A percentile compares a stretch with the other conserved stretches of the same genome.
These are phyloP conservation scores for Pyrrhia umbra DNA, from an alignment of 2,888 invertebrate genomes.

Conservation along the genomic window DNA sequence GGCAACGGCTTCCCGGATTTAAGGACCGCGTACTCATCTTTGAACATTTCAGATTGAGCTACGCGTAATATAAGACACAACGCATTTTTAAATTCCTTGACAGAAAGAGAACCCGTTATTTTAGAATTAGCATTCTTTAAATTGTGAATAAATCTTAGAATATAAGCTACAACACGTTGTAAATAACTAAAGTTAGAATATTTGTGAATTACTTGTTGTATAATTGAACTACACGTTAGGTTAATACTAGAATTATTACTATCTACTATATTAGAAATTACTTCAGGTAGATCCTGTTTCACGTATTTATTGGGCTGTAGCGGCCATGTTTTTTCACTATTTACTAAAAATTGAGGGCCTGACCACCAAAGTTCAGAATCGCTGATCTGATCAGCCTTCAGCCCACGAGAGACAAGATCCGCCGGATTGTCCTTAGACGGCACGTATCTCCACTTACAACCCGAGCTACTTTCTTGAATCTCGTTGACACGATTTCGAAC, in stretches of 20 bases:
- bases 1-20: slow-evolving; percentile 3
- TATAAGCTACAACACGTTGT: slow-evolving; percentile 6
- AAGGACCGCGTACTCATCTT: slow-evolving; percentile 4
- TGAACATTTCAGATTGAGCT: slow-evolving; percentile 30
- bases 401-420: no score
- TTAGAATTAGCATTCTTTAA: slow-evolving; percentile 5
- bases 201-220: slow-evolving; percentile 13
- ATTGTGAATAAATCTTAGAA: slow-evolving; percentile 21
- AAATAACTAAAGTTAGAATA: slow-evolving; percentile 14
- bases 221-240: slow-evolving; percentile 9
- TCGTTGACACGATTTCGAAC: slow-evolving; percentile 56
- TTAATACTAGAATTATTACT: slow-evolving; percentile 9
- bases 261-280: background rate
- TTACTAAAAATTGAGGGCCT: slow-evolving; percentile 33
- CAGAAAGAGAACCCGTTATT: slow-evolving; percentile 7
- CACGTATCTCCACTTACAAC: slow-evolving; percentile 56
- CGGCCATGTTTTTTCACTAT: slow-evolving; percentile 14
- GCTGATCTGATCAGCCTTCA: slow-evolving; percentile 46
- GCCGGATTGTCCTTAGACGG: no score
- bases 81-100: background rate
- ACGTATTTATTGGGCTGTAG: slow-evolving; percentile 13
- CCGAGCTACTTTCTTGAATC: slow-evolving; percentile 53
- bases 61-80: slow-evolving; percentile 1
- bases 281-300: no score
- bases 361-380: slow-evolving; percentile 51